Evolutionary conservation across 2,888 invertebrate species (phyloP), one percentile per base, ranked within the genome.

Genomic region (Pheosia tremula): DNA sequence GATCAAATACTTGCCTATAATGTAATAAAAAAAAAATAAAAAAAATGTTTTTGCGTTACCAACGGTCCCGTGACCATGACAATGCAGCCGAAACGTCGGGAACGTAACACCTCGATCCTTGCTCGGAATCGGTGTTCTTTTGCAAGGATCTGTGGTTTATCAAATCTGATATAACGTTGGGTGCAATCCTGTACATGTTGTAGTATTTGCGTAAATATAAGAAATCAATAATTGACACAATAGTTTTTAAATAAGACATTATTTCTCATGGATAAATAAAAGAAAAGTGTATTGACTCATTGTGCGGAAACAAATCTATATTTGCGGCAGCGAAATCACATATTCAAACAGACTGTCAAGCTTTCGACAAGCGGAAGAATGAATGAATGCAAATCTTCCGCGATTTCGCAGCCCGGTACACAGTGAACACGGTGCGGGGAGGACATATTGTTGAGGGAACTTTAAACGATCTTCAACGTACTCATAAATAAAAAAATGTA

Each of bases 321-420:
- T 80, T 81, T 79, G 78, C 75, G 62, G 63, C 62, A 71, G 69
- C 75, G 76, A 81, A 86, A 88, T 88, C 88, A 84, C 84, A 87
- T 88, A 85, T 89, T 87, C 88, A 87, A 87, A 90, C 85, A 87
- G 78, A 81, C 79, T 56, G 83, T 82, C 84, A 82, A 78, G 77
- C 80, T 78, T 80, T 82, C 75, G 74, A 80, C 80, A 78, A 75
- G 77, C 77, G 77, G 76, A 81, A 78, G 80, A 77, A 79, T 71
- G 80, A 80, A 83, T 81, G 80, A 80, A 86, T 85, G 84, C 77
- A 85, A 88, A 87, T 83, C 83, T 82, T 69, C 60, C 59, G 69
- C 75, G 76, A 77, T 72, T 78, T 77, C 76, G 66, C 74, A 78
- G 75, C 68, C 77, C 74, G 74, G 73, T 82, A 75, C 79, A 75